phyloP scores from a whole-genome alignment of 2,888 invertebrate species.

The Gastrophysa polygoni region DNA sequence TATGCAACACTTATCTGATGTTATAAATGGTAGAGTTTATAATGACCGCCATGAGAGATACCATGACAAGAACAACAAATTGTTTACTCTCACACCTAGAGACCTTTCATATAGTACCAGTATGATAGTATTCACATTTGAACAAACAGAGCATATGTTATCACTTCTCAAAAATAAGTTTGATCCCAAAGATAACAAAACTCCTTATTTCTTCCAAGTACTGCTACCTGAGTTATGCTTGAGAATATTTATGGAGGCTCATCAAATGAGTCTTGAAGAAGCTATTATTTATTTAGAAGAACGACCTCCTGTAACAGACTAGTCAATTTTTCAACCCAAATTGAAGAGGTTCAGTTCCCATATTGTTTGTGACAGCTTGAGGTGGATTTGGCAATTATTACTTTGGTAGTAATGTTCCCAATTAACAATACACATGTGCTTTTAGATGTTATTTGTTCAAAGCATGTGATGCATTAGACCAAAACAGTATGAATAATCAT shows the following conservation, averaged over 20 bases:
- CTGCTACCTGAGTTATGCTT: slow-evolving; percentile 51
- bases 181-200: slow-evolving; percentile 39
- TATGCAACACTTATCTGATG: slow-evolving; percentile 27
- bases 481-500: too few species aligned
- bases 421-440: too few species aligned
- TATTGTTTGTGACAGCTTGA: too few species aligned
- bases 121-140: slow-evolving; percentile 45
- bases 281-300: slow-evolving; percentile 45
- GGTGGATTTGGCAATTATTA: too few species aligned
- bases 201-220: slow-evolving; percentile 50
- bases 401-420: too few species aligned
- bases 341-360: too few species aligned
- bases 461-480: too few species aligned
- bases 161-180: slow-evolving; percentile 41
- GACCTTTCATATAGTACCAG: slow-evolving; percentile 48
- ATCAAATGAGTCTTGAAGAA: slow-evolving; percentile 42
- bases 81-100: slow-evolving; percentile 25
- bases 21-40: slow-evolving; percentile 34
- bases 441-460: too few species aligned
- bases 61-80: slow-evolving; percentile 20
- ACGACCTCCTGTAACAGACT: slow-evolving; percentile 34
- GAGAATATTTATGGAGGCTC: slow-evolving; percentile 50
- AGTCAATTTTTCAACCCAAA: not conserved
- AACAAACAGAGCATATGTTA: slow-evolving; percentile 46
- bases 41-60: slow-evolving; percentile 35